phyloP scores from a whole-genome alignment of 2,888 invertebrate species.

The Cyaniris semiargus region DNA sequence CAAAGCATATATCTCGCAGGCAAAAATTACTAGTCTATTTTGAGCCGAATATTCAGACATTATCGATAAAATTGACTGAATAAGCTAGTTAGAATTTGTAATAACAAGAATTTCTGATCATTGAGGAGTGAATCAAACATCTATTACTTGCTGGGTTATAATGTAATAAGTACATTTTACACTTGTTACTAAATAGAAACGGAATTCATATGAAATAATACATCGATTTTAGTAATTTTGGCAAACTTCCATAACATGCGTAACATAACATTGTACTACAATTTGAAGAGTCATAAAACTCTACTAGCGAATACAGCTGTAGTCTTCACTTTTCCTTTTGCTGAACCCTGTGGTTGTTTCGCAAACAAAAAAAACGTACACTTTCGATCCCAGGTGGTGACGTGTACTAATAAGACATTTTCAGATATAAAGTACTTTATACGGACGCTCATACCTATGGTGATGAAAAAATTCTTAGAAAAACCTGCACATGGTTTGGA shows the following conservation, averaged over 20 bases:
- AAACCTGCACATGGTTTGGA: too few species aligned
- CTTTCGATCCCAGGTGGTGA: neutral
- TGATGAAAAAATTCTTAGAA: too few species aligned
- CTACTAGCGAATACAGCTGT: neutral
- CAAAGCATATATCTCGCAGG: neutral
- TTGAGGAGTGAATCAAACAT: neutral
- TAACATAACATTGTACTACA: neutral
- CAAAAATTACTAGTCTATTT: neutral
- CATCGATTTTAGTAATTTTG: neutral
- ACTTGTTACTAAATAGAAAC: neutral
- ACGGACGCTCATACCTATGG: too few species aligned
- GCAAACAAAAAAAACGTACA: neutral
- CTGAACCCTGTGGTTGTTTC: neutral
- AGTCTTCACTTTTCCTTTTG: neutral
- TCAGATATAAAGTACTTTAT: too few species aligned
- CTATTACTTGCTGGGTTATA: neutral
- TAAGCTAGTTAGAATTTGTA: neutral
- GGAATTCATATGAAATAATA: neutral
- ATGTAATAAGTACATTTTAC: neutral
- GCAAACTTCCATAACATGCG: neutral
- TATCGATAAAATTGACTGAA: neutral
- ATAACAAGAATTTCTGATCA: neutral
- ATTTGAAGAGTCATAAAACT: neutral
- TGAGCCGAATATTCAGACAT: neutral
- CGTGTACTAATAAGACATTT: too few species aligned